Base-by-base conservation (phyloP, 2,113 vertebrate species). In the Xenopus borealis region DNA sequence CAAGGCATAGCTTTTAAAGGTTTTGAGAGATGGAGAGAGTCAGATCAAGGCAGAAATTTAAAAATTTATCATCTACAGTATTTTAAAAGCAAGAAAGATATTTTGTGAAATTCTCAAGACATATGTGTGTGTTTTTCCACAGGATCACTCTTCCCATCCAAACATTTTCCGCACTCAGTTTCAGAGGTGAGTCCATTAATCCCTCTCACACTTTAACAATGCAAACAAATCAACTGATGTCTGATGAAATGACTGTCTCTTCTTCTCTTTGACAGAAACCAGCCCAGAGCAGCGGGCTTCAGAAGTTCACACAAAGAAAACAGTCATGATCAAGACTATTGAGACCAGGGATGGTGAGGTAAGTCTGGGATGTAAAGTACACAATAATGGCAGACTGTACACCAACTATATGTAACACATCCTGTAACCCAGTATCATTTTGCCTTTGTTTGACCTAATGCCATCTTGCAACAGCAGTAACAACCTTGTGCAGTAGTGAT, bases 261-360 rank as follows among this genome's bases (percentile, higher is more conserved):
- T 74, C 75, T 6, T 10, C 0, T 58, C 10, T 5, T 72, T 77
- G 12, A 0, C 86, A 98, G 97, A 98, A 89, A 96, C 94, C 81
- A 99, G 93, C 81, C 94, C 95, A 1, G 96, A 98, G 72, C 94
- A 94, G 75, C 92, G 95, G 0, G 79, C 87, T 50, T 93, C 95
- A 0, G 97, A 99, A 82, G 86, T 96, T 72, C 96, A 98, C 86
- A 98, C 96, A 83, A 99, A 99, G 88, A 99, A 98, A 86, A 97
- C 97, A 0, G 97, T 99, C 79, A 91, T 98, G 88, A 98, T 99
- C 88, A 99, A 98, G 89, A 98, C 96, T 84, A 98, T 98, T 0
- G 97, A 99, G 90, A 98, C 96, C 69, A 93, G 96, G 0, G 97
- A 98, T 0, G 97, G 97, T 79, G 97, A 99, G 94, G 97, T 98